Conservation (phyloP, 2,888 invertebrate species). For the Thalpophila matura region DNA sequence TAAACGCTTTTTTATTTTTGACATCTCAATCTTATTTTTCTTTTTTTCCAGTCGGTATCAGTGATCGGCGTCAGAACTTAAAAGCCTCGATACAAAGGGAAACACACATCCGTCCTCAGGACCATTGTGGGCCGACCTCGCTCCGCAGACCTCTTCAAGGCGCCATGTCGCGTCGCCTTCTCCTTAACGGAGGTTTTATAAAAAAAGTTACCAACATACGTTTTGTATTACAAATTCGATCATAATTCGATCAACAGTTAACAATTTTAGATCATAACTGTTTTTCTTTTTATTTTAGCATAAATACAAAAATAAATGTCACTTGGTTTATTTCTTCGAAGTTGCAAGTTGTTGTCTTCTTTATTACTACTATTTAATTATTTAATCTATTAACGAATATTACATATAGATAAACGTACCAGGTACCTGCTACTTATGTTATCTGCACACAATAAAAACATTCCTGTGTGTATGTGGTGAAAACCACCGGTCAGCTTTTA, state of each 20-base stretch:
- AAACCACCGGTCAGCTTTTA: constrained; percentile 3
- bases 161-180: constrained; percentile 20
- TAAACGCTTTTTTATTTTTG: not conserved
- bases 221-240: constrained; percentile 3
- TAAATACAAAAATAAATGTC: no score
- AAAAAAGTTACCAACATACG: not conserved
- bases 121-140: constrained; percentile 70
- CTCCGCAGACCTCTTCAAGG: constrained; percentile 50
- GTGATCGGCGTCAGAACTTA: constrained; percentile 75
- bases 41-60: constrained; percentile 69
- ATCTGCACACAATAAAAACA: constrained; percentile 12
- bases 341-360: not conserved
- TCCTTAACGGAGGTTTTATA: not conserved
- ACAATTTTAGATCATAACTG: no score
- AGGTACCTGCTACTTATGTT: not conserved
- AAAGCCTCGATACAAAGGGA: constrained; percentile 79
- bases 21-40: not conserved
- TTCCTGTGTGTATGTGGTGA: not conserved
- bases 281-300: no score
- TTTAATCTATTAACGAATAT: not conserved
- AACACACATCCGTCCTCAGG: constrained; percentile 77
- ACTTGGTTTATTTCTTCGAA: constrained; percentile 1
- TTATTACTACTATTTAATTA: not conserved
- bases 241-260: no score
- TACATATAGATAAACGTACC: not conserved